Percentiles rank a stretch among this genome's conserved stretches.
These are phyloP conservation scores for Melanophora roralis DNA, from an alignment of 2,888 invertebrate genomes.

Conservation along the genomic window DNA sequence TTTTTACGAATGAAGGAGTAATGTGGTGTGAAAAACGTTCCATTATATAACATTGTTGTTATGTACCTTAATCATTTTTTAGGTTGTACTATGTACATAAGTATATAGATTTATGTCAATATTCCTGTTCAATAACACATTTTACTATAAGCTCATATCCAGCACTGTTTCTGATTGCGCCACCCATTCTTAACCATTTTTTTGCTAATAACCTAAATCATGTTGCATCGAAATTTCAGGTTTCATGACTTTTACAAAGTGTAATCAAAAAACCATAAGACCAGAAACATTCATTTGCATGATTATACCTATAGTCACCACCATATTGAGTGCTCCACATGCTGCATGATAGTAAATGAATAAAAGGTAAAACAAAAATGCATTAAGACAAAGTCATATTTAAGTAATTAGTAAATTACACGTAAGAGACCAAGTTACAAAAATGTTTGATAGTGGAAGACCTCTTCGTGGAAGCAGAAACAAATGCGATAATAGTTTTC, in stretches of 20 bases:
- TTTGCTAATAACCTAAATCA: conserved; percentile 6
- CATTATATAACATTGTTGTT: no score
- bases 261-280: conserved; percentile 61
- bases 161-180: neutral
- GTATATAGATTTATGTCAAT: no score
- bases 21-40: no score
- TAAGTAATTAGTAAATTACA: conserved; percentile 60
- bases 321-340: conserved; percentile 5
- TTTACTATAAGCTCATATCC: neutral
- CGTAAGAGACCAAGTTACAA: conserved; percentile 32
- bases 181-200: neutral
- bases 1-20: no score
- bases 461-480: conserved; percentile 38
- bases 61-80: no score
- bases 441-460: conserved; percentile 28
- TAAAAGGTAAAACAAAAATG: neutral
- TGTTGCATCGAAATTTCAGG: conserved; percentile 18
- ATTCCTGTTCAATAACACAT: no score
- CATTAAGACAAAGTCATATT: conserved; percentile 47
- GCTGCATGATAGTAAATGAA: conserved; percentile 10
- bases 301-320: conserved; percentile 51
- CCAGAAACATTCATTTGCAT: conserved; percentile 59
- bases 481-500: conserved; percentile 30
- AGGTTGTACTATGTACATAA: no score
- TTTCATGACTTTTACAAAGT: conserved; percentile 34